Conservation (phyloP, 1,140 invertebrate species). For the Plodia interpunctella region DNA sequence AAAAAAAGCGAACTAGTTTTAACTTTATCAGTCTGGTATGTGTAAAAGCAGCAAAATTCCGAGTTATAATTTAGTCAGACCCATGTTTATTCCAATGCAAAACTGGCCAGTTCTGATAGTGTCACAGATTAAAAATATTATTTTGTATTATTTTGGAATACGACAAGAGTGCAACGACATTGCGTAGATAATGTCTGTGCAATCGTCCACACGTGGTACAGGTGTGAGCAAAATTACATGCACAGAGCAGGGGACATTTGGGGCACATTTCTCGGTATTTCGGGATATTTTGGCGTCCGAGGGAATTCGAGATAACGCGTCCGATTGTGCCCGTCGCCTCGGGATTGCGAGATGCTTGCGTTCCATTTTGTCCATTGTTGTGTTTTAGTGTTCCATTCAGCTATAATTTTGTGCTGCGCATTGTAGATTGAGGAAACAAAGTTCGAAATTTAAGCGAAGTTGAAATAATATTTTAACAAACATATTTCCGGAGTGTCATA, state of each 20-base stretch:
- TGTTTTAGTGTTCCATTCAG: constrained; percentile 24
- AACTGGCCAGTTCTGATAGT: neutral
- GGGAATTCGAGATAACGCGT: constrained; percentile 32
- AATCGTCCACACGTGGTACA: neutral
- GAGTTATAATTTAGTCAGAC: constrained; percentile 1
- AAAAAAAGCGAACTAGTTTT: neutral
- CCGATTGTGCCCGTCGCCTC: constrained; percentile 27
- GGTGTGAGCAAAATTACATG: constrained; percentile 23
- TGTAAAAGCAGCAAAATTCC: neutral
- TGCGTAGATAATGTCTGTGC: constrained; percentile 11
- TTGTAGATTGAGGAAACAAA: neutral
- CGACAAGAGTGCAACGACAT: neutral
- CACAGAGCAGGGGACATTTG: neutral
- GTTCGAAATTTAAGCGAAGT: neutral
- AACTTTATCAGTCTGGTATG: neutral
- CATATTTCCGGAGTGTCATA: too few species aligned
- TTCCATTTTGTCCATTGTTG: constrained; percentile 29
- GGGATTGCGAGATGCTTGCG: constrained; percentile 21
- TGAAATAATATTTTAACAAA: neutral
- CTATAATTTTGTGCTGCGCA: constrained; percentile 10
- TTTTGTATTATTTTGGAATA: neutral
- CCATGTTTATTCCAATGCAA: neutral
- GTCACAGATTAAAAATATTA: constrained; percentile 5
- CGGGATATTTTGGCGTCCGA: constrained; percentile 26
- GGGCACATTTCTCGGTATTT: constrained; percentile 5